Evolutionary conservation across 2,888 invertebrate genomes (phyloP).

Genomic region (Azorinus chamasolen): DNA sequence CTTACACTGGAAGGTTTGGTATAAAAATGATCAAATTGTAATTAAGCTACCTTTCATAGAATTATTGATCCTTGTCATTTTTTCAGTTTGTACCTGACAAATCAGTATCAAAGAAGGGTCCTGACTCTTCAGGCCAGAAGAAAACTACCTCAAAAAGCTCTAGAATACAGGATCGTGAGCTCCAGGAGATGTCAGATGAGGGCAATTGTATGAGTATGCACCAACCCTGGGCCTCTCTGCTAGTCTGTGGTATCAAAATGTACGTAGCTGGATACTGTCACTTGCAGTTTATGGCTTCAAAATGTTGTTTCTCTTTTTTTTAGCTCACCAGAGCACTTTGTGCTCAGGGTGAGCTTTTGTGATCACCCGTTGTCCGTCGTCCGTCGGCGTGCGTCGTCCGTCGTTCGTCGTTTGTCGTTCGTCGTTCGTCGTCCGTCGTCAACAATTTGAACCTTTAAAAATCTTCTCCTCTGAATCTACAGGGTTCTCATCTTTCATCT

Average conservation of each 20-base stretch:
- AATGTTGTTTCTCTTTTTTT: background rate
- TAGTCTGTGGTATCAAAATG: slow-evolving; percentile 97
- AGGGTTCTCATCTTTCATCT: too few relatives aligned
- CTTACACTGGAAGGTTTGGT: too few relatives aligned
- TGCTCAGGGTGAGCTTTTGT: too few relatives aligned
- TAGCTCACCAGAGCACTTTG: too few relatives aligned
- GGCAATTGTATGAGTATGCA: slow-evolving; percentile 97
- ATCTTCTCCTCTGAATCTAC: too few relatives aligned
- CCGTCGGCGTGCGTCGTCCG: too few relatives aligned
- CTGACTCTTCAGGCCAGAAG: background rate
- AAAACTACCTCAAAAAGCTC: background rate
- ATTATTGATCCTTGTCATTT: background rate
- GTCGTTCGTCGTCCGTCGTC: too few relatives aligned
- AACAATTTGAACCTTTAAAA: too few relatives aligned
- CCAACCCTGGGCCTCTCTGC: slow-evolving; percentile 97
- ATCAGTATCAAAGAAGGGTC: background rate
- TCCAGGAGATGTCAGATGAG: slow-evolving; percentile 94
- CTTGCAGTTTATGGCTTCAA: background rate
- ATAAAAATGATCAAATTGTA: too few relatives aligned
- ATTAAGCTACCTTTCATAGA: too few relatives aligned
- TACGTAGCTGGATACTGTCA: slow-evolving; percentile 65
- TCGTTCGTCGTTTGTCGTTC: too few relatives aligned
- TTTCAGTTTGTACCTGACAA: slow-evolving; percentile 56
- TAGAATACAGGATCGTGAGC: slow-evolving; percentile 91
- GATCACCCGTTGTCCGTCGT: too few relatives aligned